Evolutionary conservation across 2,113 vertebrate species (phyloP).

Genomic region (Notarius lentiginosus): DNA sequence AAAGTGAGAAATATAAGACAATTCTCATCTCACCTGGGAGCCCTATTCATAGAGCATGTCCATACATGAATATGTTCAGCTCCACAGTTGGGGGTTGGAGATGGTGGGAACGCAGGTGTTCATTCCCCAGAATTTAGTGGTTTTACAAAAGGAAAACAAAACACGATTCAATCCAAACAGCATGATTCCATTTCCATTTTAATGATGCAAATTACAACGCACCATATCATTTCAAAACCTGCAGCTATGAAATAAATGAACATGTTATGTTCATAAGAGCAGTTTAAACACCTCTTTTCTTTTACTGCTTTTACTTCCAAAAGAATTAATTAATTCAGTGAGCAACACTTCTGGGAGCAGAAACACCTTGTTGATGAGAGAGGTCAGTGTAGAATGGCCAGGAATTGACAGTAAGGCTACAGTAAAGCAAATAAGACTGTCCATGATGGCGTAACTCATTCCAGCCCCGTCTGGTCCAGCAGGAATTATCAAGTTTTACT

Average conservation of each 20-base stretch:
- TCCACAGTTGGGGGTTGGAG: background rate
- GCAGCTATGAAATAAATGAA: background rate
- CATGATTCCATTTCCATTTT: background rate
- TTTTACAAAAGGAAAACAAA: background rate
- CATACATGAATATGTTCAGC: conserved; percentile 7
- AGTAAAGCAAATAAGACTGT: background rate
- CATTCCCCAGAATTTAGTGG: background rate
- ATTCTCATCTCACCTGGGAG: conserved; percentile 26
- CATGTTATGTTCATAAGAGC: background rate
- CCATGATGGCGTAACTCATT: no score
- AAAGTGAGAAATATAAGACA: conserved; percentile 17
- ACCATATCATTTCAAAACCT: background rate
- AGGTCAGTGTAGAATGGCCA: background rate
- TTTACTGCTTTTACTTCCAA: no score
- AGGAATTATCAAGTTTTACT: no score
- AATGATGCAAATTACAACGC: conserved; percentile 14
- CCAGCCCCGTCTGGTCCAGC: no score
- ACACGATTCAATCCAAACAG: background rate
- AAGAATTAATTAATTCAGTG: background rate
- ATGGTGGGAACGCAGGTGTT: no score
- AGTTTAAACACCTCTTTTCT: background rate
- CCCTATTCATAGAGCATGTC: conserved; percentile 12
- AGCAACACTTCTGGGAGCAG: background rate
- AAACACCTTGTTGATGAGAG: background rate
- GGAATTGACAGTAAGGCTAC: background rate